These are phyloP conservation scores for Brotogeris chrysoptera DNA, from an alignment of 2,797 vertebrate species.

Conservation along the genomic window DNA sequence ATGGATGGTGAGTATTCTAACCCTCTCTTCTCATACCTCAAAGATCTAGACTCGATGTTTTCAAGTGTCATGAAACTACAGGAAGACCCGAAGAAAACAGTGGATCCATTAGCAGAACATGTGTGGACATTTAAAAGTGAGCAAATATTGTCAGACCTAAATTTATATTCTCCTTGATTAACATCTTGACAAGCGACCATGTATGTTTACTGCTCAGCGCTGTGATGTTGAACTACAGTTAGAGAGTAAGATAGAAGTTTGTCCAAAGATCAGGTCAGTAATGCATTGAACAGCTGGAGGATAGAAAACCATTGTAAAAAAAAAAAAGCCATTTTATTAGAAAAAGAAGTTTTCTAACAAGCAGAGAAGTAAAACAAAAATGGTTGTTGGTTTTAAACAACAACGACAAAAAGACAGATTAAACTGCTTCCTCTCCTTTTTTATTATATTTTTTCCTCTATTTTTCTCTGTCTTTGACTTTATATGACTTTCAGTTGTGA, in stretches of 20 bases:
- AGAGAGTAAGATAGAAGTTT: not conserved
- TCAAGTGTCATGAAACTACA: slow-evolving; percentile 31
- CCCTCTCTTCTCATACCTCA: not conserved
- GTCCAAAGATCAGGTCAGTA: not conserved
- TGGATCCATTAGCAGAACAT: slow-evolving; percentile 3
- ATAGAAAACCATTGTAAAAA: not conserved
- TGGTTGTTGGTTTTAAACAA: not conserved
- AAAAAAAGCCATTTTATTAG: not conserved
- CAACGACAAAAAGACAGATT: not conserved
- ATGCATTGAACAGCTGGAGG: not conserved
- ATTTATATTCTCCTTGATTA: not conserved
- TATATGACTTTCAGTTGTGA: not conserved
- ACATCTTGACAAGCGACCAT: not conserved
- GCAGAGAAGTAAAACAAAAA: not conserved
- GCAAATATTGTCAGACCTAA: not conserved
- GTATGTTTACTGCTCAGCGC: not conserved
- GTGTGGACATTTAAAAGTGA: slow-evolving; percentile 54
- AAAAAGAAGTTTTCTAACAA: not conserved
- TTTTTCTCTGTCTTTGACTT: not conserved
- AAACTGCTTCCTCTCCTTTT: not conserved
- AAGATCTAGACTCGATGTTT: slow-evolving; percentile 27
- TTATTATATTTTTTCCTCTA: fast-evolving
- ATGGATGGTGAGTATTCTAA: not conserved
- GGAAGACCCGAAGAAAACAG: slow-evolving; percentile 44
- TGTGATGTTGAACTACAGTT: not conserved